phyloP scores from a whole-genome alignment of 2,797 vertebrate genomes.

The Pitangus sulphuratus region DNA sequence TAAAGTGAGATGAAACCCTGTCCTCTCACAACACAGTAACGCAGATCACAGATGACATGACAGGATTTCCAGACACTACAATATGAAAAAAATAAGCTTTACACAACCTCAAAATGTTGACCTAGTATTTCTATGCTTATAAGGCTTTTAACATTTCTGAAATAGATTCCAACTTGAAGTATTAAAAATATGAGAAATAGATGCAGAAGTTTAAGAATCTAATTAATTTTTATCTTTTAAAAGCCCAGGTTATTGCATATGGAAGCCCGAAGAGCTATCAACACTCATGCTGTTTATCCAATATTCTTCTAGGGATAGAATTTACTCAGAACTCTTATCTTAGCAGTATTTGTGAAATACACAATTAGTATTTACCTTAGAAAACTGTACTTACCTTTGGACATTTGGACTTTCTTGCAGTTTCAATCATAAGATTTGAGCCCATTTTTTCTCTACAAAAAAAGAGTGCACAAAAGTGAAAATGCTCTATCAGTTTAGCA shows the following conservation, averaged over 20 bases:
- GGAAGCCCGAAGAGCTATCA: background rate
- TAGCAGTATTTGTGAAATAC: background rate
- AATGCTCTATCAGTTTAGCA: background rate
- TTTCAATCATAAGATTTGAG: constrained; percentile 92
- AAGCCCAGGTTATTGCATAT: background rate
- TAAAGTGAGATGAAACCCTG: background rate
- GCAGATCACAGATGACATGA: background rate
- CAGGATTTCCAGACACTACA: background rate
- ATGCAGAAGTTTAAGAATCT: background rate
- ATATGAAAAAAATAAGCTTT: background rate
- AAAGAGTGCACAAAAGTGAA: constrained; percentile 7
- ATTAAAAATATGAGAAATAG: background rate
- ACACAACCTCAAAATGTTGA: background rate
- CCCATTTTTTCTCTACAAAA: constrained; percentile 92
- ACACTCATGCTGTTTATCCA: background rate
- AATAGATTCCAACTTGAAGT: background rate
- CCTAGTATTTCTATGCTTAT: background rate
- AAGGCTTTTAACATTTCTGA: background rate
- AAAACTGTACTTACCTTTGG: constrained; percentile 87
- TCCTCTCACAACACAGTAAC: background rate
- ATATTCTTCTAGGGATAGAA: background rate
- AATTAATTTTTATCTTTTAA: background rate
- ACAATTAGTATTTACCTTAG: background rate
- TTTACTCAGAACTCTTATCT: background rate
- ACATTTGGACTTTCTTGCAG: constrained; percentile 89